Base-by-base conservation (phyloP, 2,797 vertebrate species). In the Falco peregrinus region DNA sequence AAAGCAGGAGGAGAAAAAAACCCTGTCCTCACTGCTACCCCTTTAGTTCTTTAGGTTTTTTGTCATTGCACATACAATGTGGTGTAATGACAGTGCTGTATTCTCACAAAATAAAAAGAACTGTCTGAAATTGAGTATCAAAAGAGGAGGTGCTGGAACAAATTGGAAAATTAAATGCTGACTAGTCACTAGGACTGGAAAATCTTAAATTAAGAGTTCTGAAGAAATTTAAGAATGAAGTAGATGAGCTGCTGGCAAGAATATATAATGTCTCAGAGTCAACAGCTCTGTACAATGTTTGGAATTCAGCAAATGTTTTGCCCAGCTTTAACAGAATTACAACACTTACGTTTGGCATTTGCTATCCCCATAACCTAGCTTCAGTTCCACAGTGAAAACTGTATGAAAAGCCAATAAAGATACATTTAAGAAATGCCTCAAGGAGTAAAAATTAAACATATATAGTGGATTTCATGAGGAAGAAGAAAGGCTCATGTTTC, bases 181-280 rank as follows among this genome's bases (percentile, higher is more conserved):
- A 76, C 75, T 89, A 76, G 76, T 79, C 48, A 48, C n/a, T 68
- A 57, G 39, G 35, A 71, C 57, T 68, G 54, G 47, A 94, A 93
- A 89, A 95, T 78, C 60, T 87, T 75, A 84, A 87, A 89, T 89
- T 95, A 87, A 85, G 28, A 48, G 63, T 83, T 93, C 71, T 90
- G 79, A 93, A 79, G 54, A 79, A 87, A 73, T 79, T 90, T 64
- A 79, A 85, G 50, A 90, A 87, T 87, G 5, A 90, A 84, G 68
- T n/a, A 73, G 48, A 82, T 75, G 35, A 78, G n/a, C 63, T 84
- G 28, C 63, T 91, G 82, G 47, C 47, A 90, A 76, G 41, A 76
- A 69, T 74, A 33, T 28, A 26, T n/a, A 56, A 82, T 31, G 20
- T 65, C 28, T 84, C 59, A n/a, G 26, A 85, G 37, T n/a, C 25